Base-by-base conservation (phyloP, 2,888 invertebrate genomes). In the Eupithecia insigniata region DNA sequence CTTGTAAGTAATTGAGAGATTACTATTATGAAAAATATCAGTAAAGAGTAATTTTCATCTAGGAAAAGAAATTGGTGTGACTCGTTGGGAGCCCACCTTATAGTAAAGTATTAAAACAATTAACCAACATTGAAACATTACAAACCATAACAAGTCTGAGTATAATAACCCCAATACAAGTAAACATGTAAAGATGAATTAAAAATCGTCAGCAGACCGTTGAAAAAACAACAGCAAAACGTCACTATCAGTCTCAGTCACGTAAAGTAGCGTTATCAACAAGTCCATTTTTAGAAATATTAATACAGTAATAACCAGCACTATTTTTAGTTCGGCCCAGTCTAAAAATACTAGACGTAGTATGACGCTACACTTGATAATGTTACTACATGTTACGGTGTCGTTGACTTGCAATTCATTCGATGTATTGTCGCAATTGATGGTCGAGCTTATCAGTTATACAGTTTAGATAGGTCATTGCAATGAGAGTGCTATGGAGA, bases 241-340 rank as follows among this genome's bases (percentile, higher is more conserved):
- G 90, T 92, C 91, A 92, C 81, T 90, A 92, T 92, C 92, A 88
- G 88, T 88, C 87, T 88, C 90, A 86, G 85, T 74, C 88, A 82
- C 87, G 92, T 92, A 93, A 93, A 86, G 85, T 74, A 87, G 82
- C 87, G 92, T 92, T 93, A 93, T 93, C 93, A 91, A 91, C 92
- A 90, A 89, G n/a, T 93, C 93, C 92, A 88, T 94, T 93, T 94
- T 94, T 94, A 94, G 94, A 94, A 93, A 94, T 94, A 94, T 94
- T 94, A 94, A 93, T 93, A 92, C 93, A 92, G 92, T 93, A 92
- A 94, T 94, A 93, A 94, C 92, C 84, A 89, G 85, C 86, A 90
- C 93, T 94, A 94, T 93, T 92, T 94, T 92, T 94, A 94, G 94
- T 91, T 80, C 88, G 89, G 90, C 90, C 93, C 93, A 93, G 91